phyloP scores from a whole-genome alignment of 2,888 invertebrate genomes.

The Archips xylosteana region DNA sequence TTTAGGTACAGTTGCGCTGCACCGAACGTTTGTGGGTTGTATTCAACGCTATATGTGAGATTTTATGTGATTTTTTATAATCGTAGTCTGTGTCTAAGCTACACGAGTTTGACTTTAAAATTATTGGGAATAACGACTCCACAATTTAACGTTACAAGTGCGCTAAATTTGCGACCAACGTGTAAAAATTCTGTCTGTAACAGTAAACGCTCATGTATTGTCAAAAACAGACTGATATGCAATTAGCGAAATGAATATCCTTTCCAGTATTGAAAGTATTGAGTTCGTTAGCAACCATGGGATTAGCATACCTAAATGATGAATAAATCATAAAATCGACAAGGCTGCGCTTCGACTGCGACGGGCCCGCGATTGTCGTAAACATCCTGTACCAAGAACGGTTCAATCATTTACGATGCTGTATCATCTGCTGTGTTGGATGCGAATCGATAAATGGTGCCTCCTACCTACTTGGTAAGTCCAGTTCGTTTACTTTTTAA shows the following conservation, averaged over 20 bases:
- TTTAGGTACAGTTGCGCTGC: too few relatives aligned
- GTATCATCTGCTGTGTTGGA: constrained; percentile 11
- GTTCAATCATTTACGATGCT: constrained; percentile 17
- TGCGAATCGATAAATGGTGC: constrained; percentile 14
- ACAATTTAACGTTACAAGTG: neutral
- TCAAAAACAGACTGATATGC: constrained; percentile 64
- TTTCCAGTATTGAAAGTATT: constrained; percentile 64
- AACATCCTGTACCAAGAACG: constrained; percentile 15
- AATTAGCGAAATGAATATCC: constrained; percentile 68
- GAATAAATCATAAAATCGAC: constrained; percentile 52
- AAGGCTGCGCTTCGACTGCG: constrained; percentile 52
- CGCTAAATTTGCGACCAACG: neutral
- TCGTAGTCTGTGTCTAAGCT: too few relatives aligned
- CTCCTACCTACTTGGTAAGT: constrained; percentile 10
- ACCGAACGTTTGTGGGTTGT: too few relatives aligned
- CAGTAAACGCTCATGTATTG: constrained; percentile 39
- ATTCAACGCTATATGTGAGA: too few relatives aligned
- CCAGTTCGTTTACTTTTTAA: constrained; percentile 32
- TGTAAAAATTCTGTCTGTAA: constrained; percentile 19
- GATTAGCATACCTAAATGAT: constrained; percentile 49
- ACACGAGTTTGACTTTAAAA: neutral
- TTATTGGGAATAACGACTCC: neutral
- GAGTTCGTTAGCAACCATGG: constrained; percentile 51
- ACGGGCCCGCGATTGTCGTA: constrained; percentile 53
- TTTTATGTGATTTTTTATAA: too few relatives aligned